Evolutionary conservation across 2,113 vertebrate genomes (phyloP), one percentile per base, ranked within the genome.

Genomic region (Macaca mulatta): DNA sequence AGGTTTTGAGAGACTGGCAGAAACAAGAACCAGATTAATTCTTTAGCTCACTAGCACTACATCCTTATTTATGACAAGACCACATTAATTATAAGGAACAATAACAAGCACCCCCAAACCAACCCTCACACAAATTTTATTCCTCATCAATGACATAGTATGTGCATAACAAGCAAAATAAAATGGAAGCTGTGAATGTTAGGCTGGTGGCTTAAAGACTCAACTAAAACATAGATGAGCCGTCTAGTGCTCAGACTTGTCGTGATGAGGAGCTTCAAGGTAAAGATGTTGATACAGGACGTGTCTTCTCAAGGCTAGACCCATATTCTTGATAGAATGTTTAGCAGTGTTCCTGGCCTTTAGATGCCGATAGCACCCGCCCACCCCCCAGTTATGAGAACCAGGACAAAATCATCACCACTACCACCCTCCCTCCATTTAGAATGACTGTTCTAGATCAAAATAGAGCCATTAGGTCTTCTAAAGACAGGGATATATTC

Each of bases 1-100:
- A 86, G 43, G 20, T 75, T 97, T 97, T 75, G 52, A 87, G 59
- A 38, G 79, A 83, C 12, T 86, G 23, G 69, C 48, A 95, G 75
- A 92, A 93, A 87, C n/a, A 27, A 3, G 22, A 95, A 70, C 52
- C 16, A 83, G 67, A 89, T 38, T 48, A 81, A 86, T 77, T 89
- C 78, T 86, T 96, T 78, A 92, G 61, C 22, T 89, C 64, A 55
- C 80, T 52, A 93, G 17, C 32, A 32, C 25, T 32, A 69, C 9
- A 48, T 59, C 45, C 40, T 86, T 90, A 61, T 83, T 86, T 90
- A 57, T 80, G 61, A 22, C 0, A 90, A 77, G 78, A 83, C 25
- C 6, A 30, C 7, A 27, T 80, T 90, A 64, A 70, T 81, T 87
- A 11, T 40, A 84, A 32, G 6, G 45, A 86, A 69, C 4, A 67